Evolutionary conservation across 2,888 invertebrate species (phyloP).

Genomic region (Caenorhabditis plicata): DNA sequence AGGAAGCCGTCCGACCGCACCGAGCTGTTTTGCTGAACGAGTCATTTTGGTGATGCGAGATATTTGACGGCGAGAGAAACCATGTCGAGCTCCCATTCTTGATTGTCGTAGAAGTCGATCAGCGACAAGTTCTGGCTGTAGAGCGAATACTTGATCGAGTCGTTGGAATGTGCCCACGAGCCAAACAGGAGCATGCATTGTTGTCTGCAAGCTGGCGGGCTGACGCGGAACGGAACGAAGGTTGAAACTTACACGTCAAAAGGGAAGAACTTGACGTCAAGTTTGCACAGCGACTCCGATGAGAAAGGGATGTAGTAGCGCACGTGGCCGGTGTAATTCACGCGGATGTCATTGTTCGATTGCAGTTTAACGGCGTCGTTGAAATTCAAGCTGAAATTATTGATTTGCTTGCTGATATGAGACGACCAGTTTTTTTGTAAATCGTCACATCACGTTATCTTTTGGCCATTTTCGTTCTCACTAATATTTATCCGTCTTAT

Average conservation of each 20-base stretch:
- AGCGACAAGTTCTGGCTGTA: conserved; percentile 58
- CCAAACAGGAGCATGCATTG: conserved; percentile 61
- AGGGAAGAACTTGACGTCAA: conserved; percentile 65
- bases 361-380: conserved; percentile 61
- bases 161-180: conserved; percentile 66
- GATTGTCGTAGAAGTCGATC: conserved; percentile 65
- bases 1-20: conserved; percentile 60
- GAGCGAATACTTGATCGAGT: conserved; percentile 61
- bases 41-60: too few relatives aligned
- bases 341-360: conserved; percentile 63
- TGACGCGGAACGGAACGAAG: not conserved
- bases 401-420: too few relatives aligned
- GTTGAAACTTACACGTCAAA: conserved; percentile 59
- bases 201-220: conserved; percentile 42
- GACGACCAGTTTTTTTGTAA: too few relatives aligned
- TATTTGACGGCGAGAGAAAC: too few relatives aligned
- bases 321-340: conserved; percentile 64
- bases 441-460: too few relatives aligned
- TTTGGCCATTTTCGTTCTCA: too few relatives aligned
- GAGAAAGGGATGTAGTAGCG: conserved; percentile 62
- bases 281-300: conserved; percentile 60
- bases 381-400: conserved; percentile 56
- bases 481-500: too few relatives aligned
- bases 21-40: conserved; percentile 51
- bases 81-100: conserved; percentile 63